Conservation (phyloP, 2,888 invertebrate species). For the Protonemura montana region DNA sequence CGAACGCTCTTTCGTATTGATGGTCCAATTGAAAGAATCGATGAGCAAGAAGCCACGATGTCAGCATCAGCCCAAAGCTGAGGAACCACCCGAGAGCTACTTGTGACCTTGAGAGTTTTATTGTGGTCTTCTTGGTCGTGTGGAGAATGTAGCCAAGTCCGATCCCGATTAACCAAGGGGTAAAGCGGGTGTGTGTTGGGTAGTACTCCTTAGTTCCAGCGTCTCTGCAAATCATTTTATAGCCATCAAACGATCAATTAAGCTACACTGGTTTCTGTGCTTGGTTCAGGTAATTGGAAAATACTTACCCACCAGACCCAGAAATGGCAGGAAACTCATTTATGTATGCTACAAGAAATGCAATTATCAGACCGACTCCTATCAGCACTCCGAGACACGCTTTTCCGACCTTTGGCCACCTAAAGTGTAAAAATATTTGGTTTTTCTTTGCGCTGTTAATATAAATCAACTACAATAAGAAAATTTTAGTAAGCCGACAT, state of each 20-base stretch:
- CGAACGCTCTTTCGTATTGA: conserved; percentile 62
- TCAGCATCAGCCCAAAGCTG: background rate
- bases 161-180: conserved; percentile 39
- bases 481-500: no score
- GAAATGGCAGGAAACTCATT: conserved; percentile 54
- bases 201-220: background rate
- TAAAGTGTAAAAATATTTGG: background rate
- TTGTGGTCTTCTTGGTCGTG: background rate
- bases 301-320: background rate
- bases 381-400: conserved; percentile 53
- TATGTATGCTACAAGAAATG: conserved; percentile 56
- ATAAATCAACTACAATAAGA: background rate
- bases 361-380: conserved; percentile 55
- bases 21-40: conserved; percentile 57
- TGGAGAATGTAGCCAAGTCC: conserved; percentile 33
- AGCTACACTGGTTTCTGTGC: no score
- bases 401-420: conserved; percentile 57
- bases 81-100: conserved; percentile 7
- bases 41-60: background rate
- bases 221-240: background rate
- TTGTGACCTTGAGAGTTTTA: background rate
- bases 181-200: conserved; percentile 37
- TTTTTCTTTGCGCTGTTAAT: background rate
- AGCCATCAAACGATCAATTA: background rate
- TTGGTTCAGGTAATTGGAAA: no score